Conservation (phyloP, 2,797 vertebrate genomes). For the Urocyon cinereoargenteus region DNA sequence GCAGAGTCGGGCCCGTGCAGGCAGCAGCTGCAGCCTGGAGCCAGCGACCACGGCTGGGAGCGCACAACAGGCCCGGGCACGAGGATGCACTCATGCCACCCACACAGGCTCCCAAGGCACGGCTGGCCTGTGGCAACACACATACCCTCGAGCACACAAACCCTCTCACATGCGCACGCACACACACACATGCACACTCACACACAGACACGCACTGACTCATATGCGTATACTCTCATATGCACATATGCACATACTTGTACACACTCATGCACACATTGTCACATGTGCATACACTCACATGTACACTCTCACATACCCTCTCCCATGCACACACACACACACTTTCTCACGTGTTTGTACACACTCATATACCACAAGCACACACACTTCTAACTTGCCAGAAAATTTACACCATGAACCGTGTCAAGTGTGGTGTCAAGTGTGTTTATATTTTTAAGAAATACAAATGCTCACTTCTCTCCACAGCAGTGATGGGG, state of each 20-base stretch:
- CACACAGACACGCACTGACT: background rate
- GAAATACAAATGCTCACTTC: background rate
- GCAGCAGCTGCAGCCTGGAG: background rate
- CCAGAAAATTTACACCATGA: background rate
- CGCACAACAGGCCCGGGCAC: background rate
- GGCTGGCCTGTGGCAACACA: background rate
- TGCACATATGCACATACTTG: background rate
- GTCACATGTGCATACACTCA: background rate
- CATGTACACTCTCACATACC: background rate
- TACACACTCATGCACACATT: background rate
- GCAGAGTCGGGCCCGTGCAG: background rate
- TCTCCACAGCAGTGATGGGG: background rate
- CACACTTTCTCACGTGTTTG: background rate
- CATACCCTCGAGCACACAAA: background rate
- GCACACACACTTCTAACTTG: background rate
- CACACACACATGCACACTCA: background rate
- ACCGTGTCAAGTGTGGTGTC: background rate
- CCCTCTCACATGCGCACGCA: too few species aligned
- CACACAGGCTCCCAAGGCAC: background rate
- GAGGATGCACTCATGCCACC: background rate
- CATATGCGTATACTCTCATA: background rate
- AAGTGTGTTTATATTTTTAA: background rate
- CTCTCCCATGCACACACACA: background rate
- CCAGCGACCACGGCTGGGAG: accelerated
- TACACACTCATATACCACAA: background rate